Evolutionary conservation across 2,797 vertebrate genomes (phyloP), one percentile per base, ranked within the genome.

Genomic region (Lutjanus campechanus): DNA sequence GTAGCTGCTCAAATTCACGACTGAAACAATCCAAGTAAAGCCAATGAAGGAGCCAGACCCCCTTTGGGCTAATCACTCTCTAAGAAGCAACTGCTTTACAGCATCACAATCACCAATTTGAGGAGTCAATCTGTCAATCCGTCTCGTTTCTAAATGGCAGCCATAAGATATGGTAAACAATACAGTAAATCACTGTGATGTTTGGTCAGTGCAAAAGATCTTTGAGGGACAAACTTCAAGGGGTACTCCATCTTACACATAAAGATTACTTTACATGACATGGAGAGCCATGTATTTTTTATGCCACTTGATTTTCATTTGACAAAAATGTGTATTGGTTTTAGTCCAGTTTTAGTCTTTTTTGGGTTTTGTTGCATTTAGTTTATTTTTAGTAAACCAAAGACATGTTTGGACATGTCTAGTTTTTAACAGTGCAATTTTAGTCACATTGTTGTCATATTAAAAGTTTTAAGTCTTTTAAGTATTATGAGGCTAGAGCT

Each of bases 1-100:
- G 85, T 83, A 85, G 72, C 50, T 15, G 53, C 75, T 80, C 77
- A 58, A 56, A 81, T 11, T 69, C 17, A 40, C 55, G 59, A 70
- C 70, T 8, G n/a, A 78, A 84, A 70, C 69, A 50, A 62, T 54
- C 55, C 16, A 47, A 71, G 69, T 77, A 83, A 81, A 76, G 22
- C 22, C 25, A 12, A 44, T 64, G 43, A 81, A 81, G 22, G 51
- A 80, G 49, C 76, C 72, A 53, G 64, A 62, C 50, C 41, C 51
- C 16, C 11, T 75, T 65, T 68, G 44, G 15, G 41, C 36, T 77
- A 77, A 73, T 77, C 56, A 82, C 53, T n/a, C 70, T 46, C 19
- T 72, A 13, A 53, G 36, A 41, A 15, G 7, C 44, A 61, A 58
- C 68, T 47, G 15, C 40, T 10, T 43, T 7, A 12, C 46, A 50